Conservation (phyloP, 2,797 vertebrate genomes). For the Lacerta bilineata region DNA sequence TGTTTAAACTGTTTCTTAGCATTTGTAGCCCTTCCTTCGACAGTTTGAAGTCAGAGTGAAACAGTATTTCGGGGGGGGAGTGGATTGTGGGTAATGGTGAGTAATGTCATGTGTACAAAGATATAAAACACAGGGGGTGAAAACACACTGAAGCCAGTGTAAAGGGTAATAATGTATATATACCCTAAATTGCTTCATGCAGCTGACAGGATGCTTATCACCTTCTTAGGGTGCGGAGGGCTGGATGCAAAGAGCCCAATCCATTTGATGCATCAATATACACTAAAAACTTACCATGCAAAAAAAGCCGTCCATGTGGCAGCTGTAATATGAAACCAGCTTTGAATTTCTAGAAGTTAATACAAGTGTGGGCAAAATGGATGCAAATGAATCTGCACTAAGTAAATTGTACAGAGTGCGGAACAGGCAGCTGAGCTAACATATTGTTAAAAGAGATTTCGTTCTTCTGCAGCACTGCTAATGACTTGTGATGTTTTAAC, state of each 20-base stretch:
- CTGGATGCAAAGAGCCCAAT: not conserved
- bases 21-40: too few relatives aligned
- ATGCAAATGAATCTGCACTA: conserved; percentile 13
- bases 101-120: too few relatives aligned
- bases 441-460: conserved; percentile 2
- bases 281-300: not conserved
- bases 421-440: conserved; percentile 4
- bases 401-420: conserved; percentile 12
- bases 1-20: too few relatives aligned
- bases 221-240: not conserved
- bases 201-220: not conserved
- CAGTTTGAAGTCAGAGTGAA: too few relatives aligned
- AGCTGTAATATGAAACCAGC: conserved; percentile 14
- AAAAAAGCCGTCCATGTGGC: not conserved
- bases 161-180: too few relatives aligned
- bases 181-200: too few relatives aligned
- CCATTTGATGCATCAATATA: not conserved
- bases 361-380: not conserved
- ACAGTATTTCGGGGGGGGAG: too few relatives aligned
- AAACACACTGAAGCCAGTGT: too few relatives aligned
- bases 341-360: not conserved
- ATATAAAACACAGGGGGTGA: too few relatives aligned
- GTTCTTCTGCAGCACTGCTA: conserved; percentile 40
- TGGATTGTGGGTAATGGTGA: too few relatives aligned
- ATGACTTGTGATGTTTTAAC: conserved; percentile 14